Conservation (phyloP, 2,888 invertebrate genomes). For the Lumbricus terrestris region DNA sequence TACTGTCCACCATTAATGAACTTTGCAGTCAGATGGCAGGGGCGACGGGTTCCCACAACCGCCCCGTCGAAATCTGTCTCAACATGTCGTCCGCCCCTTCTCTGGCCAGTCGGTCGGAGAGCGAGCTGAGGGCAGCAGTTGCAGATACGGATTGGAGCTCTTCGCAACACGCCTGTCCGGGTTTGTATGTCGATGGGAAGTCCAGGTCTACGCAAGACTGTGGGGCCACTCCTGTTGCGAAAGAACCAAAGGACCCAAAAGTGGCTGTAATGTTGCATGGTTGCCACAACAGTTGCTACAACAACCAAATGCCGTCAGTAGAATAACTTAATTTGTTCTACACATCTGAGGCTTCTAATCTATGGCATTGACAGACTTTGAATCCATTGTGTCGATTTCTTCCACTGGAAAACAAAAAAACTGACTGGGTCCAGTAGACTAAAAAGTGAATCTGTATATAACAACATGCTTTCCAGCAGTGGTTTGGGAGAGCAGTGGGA, state of each 20-base stretch:
- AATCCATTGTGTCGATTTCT: too few species aligned
- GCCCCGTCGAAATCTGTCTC: not conserved
- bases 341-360: too few species aligned
- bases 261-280: not conserved
- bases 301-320: not conserved
- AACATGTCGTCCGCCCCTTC: constrained; percentile 3
- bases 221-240: not conserved
- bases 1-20: not conserved
- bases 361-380: not conserved
- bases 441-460: not conserved
- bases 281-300: not conserved
- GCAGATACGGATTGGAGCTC: not conserved
- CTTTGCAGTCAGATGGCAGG: not conserved
- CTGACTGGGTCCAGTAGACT: not conserved
- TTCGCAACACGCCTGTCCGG: not conserved
- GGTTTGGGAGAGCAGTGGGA: too few species aligned
- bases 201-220: not conserved
- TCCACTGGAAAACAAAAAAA: too few species aligned
- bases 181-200: not conserved
- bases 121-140: not conserved
- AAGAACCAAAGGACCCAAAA: not conserved
- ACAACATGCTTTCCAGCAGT: too few species aligned
- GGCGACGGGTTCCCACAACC: not conserved
- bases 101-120: not conserved
- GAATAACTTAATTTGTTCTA: not conserved